phyloP scores from a whole-genome alignment of 2,113 vertebrate genomes.

The Lichenostomus cassidix region DNA sequence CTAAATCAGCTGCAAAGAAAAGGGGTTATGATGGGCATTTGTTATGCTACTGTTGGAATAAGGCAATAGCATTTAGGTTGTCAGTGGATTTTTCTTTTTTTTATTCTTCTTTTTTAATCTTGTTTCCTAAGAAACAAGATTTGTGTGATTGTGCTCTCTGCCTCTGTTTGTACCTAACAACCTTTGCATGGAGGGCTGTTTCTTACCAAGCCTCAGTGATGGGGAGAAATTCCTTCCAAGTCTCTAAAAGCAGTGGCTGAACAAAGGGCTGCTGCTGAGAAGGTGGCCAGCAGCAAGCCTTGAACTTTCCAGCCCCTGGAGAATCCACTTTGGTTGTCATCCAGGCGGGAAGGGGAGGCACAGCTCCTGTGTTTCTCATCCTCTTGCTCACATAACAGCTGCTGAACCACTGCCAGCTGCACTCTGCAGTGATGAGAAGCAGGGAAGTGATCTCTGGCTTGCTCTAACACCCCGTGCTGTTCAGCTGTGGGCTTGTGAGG shows the following conservation, averaged over 20 bases:
- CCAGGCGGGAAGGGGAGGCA: background rate
- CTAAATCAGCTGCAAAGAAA: background rate
- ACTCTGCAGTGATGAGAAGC: background rate
- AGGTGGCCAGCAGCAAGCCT: background rate
- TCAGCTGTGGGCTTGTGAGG: background rate
- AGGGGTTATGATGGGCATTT: conserved; percentile 18
- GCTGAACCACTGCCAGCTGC: background rate
- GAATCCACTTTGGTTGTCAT: background rate
- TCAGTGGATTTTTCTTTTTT: background rate
- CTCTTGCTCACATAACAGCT: background rate
- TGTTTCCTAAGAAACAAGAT: conserved; percentile 48
- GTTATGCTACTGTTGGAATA: conserved; percentile 3
- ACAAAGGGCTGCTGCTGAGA: background rate
- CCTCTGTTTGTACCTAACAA: background rate
- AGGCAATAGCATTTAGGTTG: background rate
- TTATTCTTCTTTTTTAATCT: background rate
- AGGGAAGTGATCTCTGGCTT: background rate
- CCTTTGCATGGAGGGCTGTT: background rate
- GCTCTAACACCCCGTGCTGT: accelerated
- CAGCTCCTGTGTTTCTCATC: background rate
- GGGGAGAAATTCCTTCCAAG: background rate
- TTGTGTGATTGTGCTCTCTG: background rate
- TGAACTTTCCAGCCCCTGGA: background rate
- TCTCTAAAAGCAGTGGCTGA: background rate
- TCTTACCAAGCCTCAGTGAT: background rate